Evolutionary conservation across 2,888 invertebrate genomes (phyloP).

Genomic region (Parnassius smintheus): DNA sequence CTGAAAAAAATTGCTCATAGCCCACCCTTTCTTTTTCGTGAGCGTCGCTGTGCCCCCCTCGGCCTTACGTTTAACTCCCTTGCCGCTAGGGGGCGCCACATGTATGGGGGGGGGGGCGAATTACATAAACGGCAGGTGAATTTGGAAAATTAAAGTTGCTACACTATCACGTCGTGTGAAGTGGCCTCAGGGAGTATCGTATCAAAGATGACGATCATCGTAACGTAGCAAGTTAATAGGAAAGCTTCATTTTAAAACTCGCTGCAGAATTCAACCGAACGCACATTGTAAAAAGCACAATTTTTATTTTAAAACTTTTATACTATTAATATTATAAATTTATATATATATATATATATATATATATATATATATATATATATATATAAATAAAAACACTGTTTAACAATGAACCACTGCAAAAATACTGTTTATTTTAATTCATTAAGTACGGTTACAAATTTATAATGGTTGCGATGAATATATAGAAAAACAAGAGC

Average conservation of each 20-base stretch:
- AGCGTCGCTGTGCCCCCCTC: slow-evolving; percentile 65
- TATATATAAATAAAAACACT: too few species aligned
- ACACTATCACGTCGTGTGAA: slow-evolving; percentile 48
- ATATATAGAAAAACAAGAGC: too few species aligned
- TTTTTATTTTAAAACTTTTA: not conserved
- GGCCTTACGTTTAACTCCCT: slow-evolving; percentile 66
- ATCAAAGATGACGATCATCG: slow-evolving; percentile 9
- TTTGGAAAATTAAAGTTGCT: slow-evolving; percentile 77
- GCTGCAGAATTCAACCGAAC: not conserved
- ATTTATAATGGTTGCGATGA: too few species aligned
- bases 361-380: too few species aligned
- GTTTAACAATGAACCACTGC: too few species aligned
- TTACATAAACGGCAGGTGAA: slow-evolving; percentile 77
- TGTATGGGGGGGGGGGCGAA: slow-evolving; percentile 59
- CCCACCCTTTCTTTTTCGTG: slow-evolving; percentile 79
- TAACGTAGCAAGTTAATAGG: slow-evolving; percentile 57
- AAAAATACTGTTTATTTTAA: too few species aligned
- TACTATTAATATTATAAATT: too few species aligned
- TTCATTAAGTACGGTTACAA: too few species aligned
- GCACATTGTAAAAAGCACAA: slow-evolving; percentile 23
- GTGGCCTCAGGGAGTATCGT: slow-evolving; percentile 34
- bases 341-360: too few species aligned
- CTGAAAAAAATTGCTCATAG: slow-evolving; percentile 75
- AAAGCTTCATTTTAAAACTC: slow-evolving; percentile 27
- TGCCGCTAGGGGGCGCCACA: slow-evolving; percentile 59